phyloP scores from a whole-genome alignment of 2,113 vertebrate genomes.

The Fulmarus glacialis region DNA sequence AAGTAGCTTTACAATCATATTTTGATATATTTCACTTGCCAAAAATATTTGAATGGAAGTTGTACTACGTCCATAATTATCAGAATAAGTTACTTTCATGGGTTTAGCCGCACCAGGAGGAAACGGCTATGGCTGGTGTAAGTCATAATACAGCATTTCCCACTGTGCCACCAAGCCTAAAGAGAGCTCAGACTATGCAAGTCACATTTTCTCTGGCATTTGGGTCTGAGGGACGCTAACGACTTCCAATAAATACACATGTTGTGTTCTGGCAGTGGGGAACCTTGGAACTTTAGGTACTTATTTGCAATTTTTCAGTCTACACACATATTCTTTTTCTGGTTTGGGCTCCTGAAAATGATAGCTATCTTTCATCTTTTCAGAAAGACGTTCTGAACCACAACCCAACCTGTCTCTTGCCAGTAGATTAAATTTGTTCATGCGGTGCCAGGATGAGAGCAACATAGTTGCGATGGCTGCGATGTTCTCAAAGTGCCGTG shows the following conservation, averaged over 20 bases:
- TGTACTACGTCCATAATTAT: not conserved
- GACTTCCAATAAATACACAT: not conserved
- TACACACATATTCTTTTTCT: not conserved
- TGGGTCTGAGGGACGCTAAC: not conserved
- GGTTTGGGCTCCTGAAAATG: not conserved
- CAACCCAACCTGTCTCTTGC: not conserved
- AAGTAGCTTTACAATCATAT: not conserved
- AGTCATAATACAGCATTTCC: not conserved
- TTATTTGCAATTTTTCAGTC: slow-evolving; percentile 35
- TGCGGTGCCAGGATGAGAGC: not conserved
- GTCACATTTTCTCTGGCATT: not conserved
- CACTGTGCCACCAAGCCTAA: not conserved
- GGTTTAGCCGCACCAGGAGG: not conserved
- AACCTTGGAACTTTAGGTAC: not conserved
- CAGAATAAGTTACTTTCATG: not conserved
- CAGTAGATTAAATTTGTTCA: not conserved
- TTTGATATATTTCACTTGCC: not conserved
- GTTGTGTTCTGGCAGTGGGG: not conserved
- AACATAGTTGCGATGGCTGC: not conserved
- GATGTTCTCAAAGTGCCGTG: not conserved
- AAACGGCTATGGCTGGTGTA: not conserved
- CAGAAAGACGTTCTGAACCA: not conserved
- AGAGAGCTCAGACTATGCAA: not conserved
- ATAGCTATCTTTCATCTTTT: not conserved
- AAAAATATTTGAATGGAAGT: slow-evolving; percentile 11